Percentiles rank a stretch among this genome's conserved stretches.
Evolutionary conservation across 2,888 invertebrate genomes (phyloP).

Genomic region (Chrysolina oricalcia): DNA sequence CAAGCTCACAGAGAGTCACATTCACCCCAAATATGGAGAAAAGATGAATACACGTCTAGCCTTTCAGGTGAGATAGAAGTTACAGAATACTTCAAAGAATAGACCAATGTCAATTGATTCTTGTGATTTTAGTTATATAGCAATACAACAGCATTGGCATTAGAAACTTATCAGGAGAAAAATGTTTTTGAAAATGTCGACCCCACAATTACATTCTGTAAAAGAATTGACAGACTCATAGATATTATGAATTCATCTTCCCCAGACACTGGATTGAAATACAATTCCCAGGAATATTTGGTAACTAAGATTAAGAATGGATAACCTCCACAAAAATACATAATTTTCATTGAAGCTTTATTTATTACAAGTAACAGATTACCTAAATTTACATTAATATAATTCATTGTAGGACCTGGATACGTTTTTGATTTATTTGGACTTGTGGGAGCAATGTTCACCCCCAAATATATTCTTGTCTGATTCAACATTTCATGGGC

Average conservation of each 20-base stretch:
- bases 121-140: not conserved
- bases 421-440: not conserved
- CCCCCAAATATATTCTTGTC: not conserved
- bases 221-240: not conserved
- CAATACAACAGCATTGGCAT: conserved; percentile 8
- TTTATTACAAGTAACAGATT: not conserved
- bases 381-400: not conserved
- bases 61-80: conserved; percentile 2
- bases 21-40: conserved; percentile 12
- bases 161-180: not conserved
- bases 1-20: not conserved
- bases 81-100: not conserved
- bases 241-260: conserved; percentile 1
- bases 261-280: not conserved
- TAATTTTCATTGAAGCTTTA: not conserved
- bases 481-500: not conserved
- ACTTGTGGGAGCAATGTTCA: conserved; percentile 7
- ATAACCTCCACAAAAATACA: too few relatives aligned
- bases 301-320: not conserved
- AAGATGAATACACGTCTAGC: not conserved
- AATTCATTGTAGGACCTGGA: not conserved
- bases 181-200: not conserved
- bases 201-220: not conserved
- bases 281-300: not conserved
- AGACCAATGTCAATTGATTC: too few relatives aligned